Conservation (phyloP, 2,113 vertebrate species). For the Eurystomus gularis region DNA sequence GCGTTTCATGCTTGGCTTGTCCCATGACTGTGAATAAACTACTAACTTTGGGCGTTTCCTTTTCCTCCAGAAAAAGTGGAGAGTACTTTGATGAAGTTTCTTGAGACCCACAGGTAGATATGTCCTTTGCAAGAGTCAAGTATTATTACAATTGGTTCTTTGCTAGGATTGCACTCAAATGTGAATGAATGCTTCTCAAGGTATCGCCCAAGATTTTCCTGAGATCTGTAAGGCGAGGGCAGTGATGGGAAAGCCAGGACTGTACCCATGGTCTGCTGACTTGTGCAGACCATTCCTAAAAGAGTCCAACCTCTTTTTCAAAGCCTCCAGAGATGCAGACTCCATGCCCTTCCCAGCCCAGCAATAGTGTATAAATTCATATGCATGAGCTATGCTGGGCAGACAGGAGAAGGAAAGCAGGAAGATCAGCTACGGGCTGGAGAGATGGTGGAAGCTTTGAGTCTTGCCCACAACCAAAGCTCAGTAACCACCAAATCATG, state of each 20-base stretch:
- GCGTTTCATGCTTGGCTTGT: neutral
- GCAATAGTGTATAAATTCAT: neutral
- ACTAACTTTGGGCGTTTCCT: neutral
- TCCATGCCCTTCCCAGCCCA: neutral
- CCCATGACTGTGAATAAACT: neutral
- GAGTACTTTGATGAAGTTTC: neutral
- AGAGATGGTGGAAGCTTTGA: neutral
- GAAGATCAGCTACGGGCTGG: neutral
- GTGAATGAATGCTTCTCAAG: neutral
- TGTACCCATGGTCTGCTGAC: neutral
- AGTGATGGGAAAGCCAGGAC: neutral
- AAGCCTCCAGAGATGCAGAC: neutral
- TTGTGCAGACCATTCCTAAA: neutral
- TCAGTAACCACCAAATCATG: neutral
- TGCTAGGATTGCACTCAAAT: neutral
- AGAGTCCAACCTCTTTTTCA: neutral
- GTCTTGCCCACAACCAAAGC: neutral
- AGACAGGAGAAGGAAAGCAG: neutral
- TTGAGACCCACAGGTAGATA: neutral
- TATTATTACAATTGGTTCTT: neutral
- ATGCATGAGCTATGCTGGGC: neutral
- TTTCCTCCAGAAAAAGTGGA: neutral
- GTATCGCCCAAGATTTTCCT: neutral
- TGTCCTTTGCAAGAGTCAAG: neutral
- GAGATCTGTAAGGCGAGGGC: neutral